Conservation (phyloP, 2,888 invertebrate species). For the Polydrusus tereticollis region DNA sequence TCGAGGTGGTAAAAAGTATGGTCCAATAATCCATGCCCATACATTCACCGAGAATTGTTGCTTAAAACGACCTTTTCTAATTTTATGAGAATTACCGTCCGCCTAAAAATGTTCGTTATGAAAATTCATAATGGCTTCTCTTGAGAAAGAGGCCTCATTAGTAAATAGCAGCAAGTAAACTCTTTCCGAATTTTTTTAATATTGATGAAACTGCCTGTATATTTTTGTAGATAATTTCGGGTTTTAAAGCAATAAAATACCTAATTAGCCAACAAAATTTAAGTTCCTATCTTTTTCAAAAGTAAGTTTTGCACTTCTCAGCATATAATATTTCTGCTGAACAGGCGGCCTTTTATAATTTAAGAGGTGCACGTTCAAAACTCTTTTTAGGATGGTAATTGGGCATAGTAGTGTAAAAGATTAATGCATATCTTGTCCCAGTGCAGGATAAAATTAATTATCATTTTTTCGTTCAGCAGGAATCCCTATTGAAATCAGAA, state of each 20-base stretch:
- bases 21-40: too few species aligned
- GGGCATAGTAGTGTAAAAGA: constrained; percentile 30
- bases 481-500: not conserved
- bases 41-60: too few species aligned
- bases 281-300: constrained; percentile 10
- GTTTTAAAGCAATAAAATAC: not conserved
- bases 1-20: too few species aligned
- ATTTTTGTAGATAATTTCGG: not conserved
- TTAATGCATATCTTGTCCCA: constrained; percentile 34
- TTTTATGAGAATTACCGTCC: too few species aligned
- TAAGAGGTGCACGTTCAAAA: constrained; percentile 12
- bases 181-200: too few species aligned
- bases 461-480: constrained; percentile 1
- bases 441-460: constrained; percentile 26
- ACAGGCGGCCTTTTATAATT: constrained; percentile 9
- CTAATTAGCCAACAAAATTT: not conserved
- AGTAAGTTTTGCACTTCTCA: not conserved
- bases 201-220: too few species aligned
- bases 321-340: constrained; percentile 11
- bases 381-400: constrained; percentile 28
- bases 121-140: too few species aligned
- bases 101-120: too few species aligned
- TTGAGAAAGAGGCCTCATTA: too few species aligned
- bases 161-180: too few species aligned
- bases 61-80: too few species aligned